A percentile compares a stretch with the other conserved stretches of the same genome.
Conservation (phyloP, 2,888 invertebrate species). For the Dryobotodes eremita region DNA sequence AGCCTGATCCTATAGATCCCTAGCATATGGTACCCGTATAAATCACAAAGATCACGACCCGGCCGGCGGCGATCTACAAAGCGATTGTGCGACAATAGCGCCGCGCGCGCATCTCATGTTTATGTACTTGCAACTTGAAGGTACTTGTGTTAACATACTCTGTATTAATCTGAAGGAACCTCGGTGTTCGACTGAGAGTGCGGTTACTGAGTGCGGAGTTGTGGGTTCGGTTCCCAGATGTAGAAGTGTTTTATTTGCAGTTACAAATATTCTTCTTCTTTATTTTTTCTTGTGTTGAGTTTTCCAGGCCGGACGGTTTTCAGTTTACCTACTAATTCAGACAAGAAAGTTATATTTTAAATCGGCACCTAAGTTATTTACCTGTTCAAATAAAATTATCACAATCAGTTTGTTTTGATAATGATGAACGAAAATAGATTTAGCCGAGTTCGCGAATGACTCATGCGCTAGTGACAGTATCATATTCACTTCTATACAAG, state of each 20-base stretch:
- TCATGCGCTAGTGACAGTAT: conserved; percentile 1
- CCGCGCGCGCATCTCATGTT: conserved; percentile 56
- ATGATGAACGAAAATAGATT: neutral
- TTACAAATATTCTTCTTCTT: neutral
- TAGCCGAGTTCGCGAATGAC: neutral
- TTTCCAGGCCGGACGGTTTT: neutral
- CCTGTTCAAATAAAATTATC: neutral
- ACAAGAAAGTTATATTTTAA: neutral
- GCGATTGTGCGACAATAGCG: conserved; percentile 73
- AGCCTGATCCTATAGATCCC: conserved; percentile 6
- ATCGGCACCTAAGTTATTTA: too few species aligned
- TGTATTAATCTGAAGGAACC: neutral
- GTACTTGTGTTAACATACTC: conserved; percentile 33
- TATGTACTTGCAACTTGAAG: conserved; percentile 34
- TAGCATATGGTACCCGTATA: conserved; percentile 61
- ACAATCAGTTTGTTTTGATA: neutral
- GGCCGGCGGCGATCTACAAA: conserved; percentile 82
- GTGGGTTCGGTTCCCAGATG: neutral
- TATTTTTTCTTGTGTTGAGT: neutral
- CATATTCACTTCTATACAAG: conserved; percentile 2
- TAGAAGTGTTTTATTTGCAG: neutral
- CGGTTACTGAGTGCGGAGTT: neutral
- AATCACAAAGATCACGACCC: conserved; percentile 78
- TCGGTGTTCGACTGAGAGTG: neutral
- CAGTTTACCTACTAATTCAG: neutral